These are phyloP conservation scores for mouse (Mus musculus) DNA, from an alignment of 2,113 vertebrate species.

Conservation along the genomic window DNA sequence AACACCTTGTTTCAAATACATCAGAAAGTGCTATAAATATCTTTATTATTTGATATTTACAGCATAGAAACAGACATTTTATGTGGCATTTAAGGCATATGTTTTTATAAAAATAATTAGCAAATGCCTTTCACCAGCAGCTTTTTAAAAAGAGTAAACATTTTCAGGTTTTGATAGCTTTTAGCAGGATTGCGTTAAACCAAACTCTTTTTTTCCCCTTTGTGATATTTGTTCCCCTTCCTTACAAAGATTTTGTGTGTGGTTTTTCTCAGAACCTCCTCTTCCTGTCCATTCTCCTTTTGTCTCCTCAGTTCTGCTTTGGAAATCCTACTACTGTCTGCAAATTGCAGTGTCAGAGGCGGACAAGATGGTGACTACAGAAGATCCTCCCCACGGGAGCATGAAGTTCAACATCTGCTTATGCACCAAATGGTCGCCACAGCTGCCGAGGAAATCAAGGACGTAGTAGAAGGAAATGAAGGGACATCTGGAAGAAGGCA, in stretches of 20 bases:
- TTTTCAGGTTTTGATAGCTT: conserved; percentile 55
- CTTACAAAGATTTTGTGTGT: conserved; percentile 37
- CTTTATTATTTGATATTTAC: conserved; percentile 2
- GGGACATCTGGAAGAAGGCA: background rate
- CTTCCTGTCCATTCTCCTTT: conserved; percentile 59
- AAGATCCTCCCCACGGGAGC: background rate
- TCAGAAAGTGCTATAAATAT: conserved; percentile 15
- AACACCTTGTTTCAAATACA: conserved; percentile 39
- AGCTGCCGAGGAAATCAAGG: background rate
- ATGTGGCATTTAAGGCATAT: conserved; percentile 27
- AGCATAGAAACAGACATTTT: conserved; percentile 27
- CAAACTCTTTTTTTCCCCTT: conserved; percentile 41
- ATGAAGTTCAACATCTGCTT: background rate
- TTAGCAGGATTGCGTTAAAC: conserved; percentile 43
- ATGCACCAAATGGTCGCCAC: background rate
- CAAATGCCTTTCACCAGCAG: conserved; percentile 6
- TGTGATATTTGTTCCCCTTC: background rate
- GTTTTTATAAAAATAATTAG: conserved; percentile 51
- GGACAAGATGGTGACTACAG: background rate
- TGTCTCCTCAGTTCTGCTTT: conserved; percentile 63
- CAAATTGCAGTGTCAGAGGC: background rate
- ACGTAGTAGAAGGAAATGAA: background rate
- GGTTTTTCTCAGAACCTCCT: conserved; percentile 72
- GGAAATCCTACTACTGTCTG: conserved; percentile 15
- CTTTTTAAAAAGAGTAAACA: conserved; percentile 34